phyloP scores from a whole-genome alignment of 2,797 vertebrate species.

The Australoheros facetus region DNA sequence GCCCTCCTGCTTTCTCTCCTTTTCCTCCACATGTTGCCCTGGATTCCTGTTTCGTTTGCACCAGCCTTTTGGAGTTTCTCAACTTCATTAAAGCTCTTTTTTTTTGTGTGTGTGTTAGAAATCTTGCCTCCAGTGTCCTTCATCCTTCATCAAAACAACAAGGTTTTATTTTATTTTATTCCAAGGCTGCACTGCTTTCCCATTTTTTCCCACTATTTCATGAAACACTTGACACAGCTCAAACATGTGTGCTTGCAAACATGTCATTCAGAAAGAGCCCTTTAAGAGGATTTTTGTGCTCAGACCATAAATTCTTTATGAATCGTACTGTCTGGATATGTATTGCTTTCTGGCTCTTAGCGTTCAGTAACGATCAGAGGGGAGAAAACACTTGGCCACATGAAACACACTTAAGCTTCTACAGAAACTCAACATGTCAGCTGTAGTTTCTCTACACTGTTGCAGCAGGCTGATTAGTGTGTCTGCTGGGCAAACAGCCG shows the following conservation, averaged over 20 bases:
- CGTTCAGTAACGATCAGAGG: conserved; percentile 13
- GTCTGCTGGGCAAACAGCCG: conserved; percentile 3
- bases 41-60: background rate
- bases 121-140: background rate
- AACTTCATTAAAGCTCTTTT: background rate
- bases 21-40: no score
- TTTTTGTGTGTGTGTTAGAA: background rate
- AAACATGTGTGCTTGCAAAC: conserved; percentile 23
- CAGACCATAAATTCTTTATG: conserved; percentile 41
- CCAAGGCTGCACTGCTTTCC: background rate
- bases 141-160: background rate
- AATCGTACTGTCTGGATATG: background rate
- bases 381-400: conserved; percentile 32
- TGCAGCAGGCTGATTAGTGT: conserved; percentile 16
- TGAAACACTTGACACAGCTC: conserved; percentile 23
- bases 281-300: conserved; percentile 22
- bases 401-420: conserved; percentile 36
- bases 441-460: background rate
- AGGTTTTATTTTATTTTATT: background rate
- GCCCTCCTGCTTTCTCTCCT: background rate
- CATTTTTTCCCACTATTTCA: background rate
- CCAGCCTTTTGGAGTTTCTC: background rate
- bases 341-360: conserved; percentile 30
- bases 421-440: conserved; percentile 8
- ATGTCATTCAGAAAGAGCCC: conserved; percentile 4